Base-by-base conservation (phyloP, 2,113 vertebrate genomes). In the Oryzias melastigma region DNA sequence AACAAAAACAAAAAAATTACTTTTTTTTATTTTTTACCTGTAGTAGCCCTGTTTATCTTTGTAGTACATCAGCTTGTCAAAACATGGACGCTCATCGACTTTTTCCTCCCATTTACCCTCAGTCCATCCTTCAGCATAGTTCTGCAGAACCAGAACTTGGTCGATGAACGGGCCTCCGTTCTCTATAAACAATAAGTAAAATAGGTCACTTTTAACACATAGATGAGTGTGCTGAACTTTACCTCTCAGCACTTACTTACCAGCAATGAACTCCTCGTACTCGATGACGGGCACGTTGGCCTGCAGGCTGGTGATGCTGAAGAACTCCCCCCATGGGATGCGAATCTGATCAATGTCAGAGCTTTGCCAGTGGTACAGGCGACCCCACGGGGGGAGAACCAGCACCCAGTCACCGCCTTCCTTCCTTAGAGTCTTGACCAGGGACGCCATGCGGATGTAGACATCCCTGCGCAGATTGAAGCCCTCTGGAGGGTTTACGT, bases 401-500 rank as follows among this genome's bases (percentile, higher is more conserved):
- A 99, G 78, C 3, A 94, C 95, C 97, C 97, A 99, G 53, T 94
- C 92, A 22, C 93, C 91, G 4, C 94, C 93, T 0, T 70, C 87
- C 75, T 91, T 93, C 68, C 90, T 89, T 75, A 99, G 73, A 0
- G 92, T 95, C 86, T 98, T 97, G 14, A 98, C 71, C 62, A 99
- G 90, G 4, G 95, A 95, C 12, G 95, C 95, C 29, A 98, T 71
- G 10, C 96, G 95, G 71, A 99, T 78, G 7, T 95, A 98, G 13
- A 99, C 97, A 29, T 99, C 97, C 70, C 97, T 87, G n/a, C 97
- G 93, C 44, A 99, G 92, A 86, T 99, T 99, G 76, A 98, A 98
- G 24, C 97, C 97, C 84, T 99, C 97, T 0, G 96, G 95, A 14
- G 97, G 96, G 60, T 99, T 98, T 49, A 99, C 95, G 0, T 99